Evolutionary conservation across 2,888 invertebrate species (phyloP).

Genomic region (Bugula neritina): DNA sequence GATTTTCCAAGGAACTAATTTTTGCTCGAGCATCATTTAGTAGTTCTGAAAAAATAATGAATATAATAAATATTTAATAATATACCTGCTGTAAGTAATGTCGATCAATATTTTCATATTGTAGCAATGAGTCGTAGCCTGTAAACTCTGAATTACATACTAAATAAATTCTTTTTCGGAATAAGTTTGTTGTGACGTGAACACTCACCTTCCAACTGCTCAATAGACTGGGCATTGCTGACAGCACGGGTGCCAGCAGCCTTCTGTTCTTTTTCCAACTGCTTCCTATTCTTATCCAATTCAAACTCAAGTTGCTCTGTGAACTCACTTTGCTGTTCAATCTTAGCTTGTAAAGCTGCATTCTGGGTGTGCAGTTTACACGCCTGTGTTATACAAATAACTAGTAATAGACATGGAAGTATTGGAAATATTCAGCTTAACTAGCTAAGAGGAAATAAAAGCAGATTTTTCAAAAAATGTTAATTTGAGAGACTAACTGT

Average conservation of each 20-base stretch:
- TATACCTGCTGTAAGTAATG: too few relatives aligned
- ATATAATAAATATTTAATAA: too few relatives aligned
- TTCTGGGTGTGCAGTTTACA: constrained; percentile 40
- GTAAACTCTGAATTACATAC: not conserved
- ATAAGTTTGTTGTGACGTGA: not conserved
- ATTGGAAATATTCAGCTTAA: too few relatives aligned
- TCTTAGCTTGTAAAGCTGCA: constrained; percentile 41
- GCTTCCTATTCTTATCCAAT: constrained; percentile 37
- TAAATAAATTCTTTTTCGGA: not conserved
- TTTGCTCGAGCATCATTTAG: not conserved
- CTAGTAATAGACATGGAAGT: too few relatives aligned
- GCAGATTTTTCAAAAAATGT: too few relatives aligned
- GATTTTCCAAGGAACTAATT: not conserved
- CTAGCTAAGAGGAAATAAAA: too few relatives aligned
- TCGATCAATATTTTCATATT: too few relatives aligned
- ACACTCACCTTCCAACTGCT: constrained; percentile 16
- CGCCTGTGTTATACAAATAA: constrained; percentile 34
- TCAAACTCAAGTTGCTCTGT: constrained; percentile 49
- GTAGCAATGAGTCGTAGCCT: too few relatives aligned
- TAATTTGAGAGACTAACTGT: too few relatives aligned
- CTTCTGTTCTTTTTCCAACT: constrained; percentile 21
- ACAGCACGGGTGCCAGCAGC: not conserved
- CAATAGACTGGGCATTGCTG: constrained; percentile 15
- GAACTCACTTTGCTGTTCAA: constrained; percentile 47
- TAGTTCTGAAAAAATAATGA: not conserved